Percentiles rank a stretch among this genome's conserved stretches.
These are phyloP conservation scores for Asbolus verrucosus DNA, from an alignment of 1,140 invertebrate species.

Conservation along the genomic window DNA sequence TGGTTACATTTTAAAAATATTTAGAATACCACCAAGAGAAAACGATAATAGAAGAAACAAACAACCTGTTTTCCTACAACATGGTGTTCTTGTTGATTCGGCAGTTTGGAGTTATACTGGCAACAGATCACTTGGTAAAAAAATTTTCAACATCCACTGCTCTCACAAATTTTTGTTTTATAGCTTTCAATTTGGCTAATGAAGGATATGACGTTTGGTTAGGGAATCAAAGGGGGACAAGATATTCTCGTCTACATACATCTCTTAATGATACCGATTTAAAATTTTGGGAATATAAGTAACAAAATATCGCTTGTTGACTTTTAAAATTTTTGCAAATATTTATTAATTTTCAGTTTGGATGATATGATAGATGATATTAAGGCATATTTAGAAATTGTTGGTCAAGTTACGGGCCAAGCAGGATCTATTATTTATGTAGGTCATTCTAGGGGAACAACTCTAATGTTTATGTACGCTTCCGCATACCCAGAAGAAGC, in stretches of 20 bases:
- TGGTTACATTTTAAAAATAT: neutral
- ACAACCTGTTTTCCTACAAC: neutral
- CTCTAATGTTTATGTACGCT: neutral
- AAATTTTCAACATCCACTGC: too few species aligned
- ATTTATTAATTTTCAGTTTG: too few species aligned
- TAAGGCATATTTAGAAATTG: neutral
- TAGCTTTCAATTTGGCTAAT: neutral
- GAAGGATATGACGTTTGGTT: neutral
- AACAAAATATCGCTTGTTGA: too few species aligned
- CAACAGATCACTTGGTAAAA: neutral
- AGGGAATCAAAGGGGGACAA: neutral
- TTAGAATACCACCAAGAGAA: conserved; percentile 42
- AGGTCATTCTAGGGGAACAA: neutral
- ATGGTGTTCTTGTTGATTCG: conserved; percentile 55
- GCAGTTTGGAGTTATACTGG: neutral
- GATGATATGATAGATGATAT: too few species aligned
- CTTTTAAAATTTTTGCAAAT: too few species aligned
- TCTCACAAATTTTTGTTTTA: too few species aligned
- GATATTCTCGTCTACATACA: neutral
- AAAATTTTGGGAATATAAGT: neutral
- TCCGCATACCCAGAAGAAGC: neutral
- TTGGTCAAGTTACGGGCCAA: neutral
- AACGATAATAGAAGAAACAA: conserved; percentile 15
- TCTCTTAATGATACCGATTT: neutral
- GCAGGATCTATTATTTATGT: neutral